Evolutionary conservation across 2,888 invertebrate species (phyloP), one percentile per base, ranked within the genome.

Genomic region (Harmothoe impar): DNA sequence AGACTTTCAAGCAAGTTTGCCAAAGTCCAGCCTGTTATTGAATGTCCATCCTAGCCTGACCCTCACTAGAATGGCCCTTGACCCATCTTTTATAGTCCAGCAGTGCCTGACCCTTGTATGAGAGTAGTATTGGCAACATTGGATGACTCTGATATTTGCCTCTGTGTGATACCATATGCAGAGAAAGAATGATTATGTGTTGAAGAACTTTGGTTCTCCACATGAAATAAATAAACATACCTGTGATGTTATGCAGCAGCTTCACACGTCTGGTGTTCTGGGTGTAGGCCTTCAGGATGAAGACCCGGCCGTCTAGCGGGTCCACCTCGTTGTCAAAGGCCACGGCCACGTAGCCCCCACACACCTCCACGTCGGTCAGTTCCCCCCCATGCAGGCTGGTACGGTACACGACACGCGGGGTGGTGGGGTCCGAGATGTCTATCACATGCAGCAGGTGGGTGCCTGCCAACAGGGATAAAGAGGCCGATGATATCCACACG

Each of bases 291-390:
- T 56, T 54, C 10, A 43, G 84, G 68, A 90, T 52, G 43, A 12
- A 78, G 29, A 90, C 90, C 54, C 33, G 15, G 25, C 90, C 90
- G 1, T 90, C 90, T 56, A 90, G 81, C 31, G 90, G 90, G 35
- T 90, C 1, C 5, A 10, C 54, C 51, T 72, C 12, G 90, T 94
- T 93, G 90, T 93, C 92, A 31, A 92, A 91, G 10, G 94, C 91
- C 20, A 93, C 92, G 88, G 93, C 93, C 31, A 94, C 92, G 84
- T 93, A 89, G 12, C 90, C 92, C 0, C 93, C 93, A 90, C 94
- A 94, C 10, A 93, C 91, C 86, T 93, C 94, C 12, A 94, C 93
- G 89, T 94, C 94, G 3, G 94, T 94, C 29, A 94, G 88, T 81
- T 93, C 94, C 17, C 91, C 91, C n/a, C 91, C 90, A 0, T 35